Evolutionary conservation across 2,888 invertebrate genomes (phyloP).

Genomic region (Balanococcus diminutus): DNA sequence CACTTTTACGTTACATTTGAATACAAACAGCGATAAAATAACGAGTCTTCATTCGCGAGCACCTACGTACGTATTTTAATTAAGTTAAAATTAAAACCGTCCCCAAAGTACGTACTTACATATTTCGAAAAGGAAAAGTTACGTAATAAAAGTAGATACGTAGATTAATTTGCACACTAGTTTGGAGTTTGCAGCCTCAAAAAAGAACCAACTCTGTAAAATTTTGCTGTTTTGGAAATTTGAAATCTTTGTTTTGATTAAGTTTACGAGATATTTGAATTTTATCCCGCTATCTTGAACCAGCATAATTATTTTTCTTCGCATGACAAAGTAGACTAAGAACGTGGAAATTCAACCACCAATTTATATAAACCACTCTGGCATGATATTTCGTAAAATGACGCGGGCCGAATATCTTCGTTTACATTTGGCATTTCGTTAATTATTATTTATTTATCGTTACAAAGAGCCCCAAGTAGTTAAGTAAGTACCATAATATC

Average conservation of each 20-base stretch:
- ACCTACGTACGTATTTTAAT: background rate
- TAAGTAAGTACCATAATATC: too few relatives aligned
- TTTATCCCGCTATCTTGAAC: background rate
- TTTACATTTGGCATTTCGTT: background rate
- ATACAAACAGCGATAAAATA: background rate
- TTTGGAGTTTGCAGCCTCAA: background rate
- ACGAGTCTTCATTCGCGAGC: background rate
- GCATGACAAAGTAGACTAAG: background rate
- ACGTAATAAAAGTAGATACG: background rate
- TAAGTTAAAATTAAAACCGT: background rate
- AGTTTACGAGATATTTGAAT: background rate
- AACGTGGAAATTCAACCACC: background rate
- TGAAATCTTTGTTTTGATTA: background rate
- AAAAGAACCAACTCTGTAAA: background rate
- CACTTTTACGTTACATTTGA: background rate
- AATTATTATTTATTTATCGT: conserved; percentile 12
- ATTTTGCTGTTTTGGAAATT: background rate
- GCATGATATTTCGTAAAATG: background rate
- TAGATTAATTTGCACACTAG: background rate
- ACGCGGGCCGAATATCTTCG: background rate
- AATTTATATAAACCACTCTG: background rate
- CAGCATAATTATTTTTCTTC: background rate
- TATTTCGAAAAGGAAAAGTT: background rate
- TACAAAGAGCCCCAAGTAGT: too few relatives aligned
- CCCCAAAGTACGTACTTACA: background rate